phyloP scores from a whole-genome alignment of 2,888 invertebrate genomes.

The Rotaria magnacalcarata region DNA sequence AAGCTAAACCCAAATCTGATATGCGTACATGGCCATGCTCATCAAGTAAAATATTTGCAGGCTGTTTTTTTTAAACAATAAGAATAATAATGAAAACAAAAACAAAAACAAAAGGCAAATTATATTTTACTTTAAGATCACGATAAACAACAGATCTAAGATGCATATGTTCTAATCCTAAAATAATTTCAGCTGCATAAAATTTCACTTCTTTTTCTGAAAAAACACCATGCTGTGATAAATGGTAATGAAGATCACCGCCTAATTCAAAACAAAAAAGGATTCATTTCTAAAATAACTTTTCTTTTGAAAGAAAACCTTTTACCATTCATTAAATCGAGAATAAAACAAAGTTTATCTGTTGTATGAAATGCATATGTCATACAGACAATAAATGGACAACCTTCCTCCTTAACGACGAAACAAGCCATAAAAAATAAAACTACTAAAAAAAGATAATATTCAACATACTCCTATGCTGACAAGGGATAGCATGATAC shows the following conservation, averaged over 20 bases:
- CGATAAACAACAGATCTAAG: slow-evolving; percentile 94
- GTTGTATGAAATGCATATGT: slow-evolving; percentile 98
- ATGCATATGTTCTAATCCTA: slow-evolving; percentile 98
- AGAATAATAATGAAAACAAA: no score
- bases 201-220: slow-evolving; percentile 98
- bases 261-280: slow-evolving; percentile 58
- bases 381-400: slow-evolving; percentile 99
- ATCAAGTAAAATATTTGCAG: slow-evolving; percentile 94
- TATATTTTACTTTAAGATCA: slow-evolving; percentile 60
- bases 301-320: background rate
- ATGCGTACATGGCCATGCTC: slow-evolving; percentile 98
- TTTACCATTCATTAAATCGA: slow-evolving; percentile 91
- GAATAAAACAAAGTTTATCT: slow-evolving; percentile 96
- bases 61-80: slow-evolving; percentile 58
- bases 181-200: slow-evolving; percentile 93
- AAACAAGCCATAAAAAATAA: slow-evolving; percentile 35
- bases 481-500: slow-evolving; percentile 97
- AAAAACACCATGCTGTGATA: slow-evolving; percentile 97
- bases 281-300: background rate
- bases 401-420: slow-evolving; percentile 72
- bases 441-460: background rate
- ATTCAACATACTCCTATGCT: slow-evolving; percentile 81
- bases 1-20: slow-evolving; percentile 95
- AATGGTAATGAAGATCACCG: slow-evolving; percentile 94
- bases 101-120: background rate